These are phyloP conservation scores for Hippocampus guttulatus DNA, from an alignment of 2,113 vertebrate species.

Conservation along the genomic window DNA sequence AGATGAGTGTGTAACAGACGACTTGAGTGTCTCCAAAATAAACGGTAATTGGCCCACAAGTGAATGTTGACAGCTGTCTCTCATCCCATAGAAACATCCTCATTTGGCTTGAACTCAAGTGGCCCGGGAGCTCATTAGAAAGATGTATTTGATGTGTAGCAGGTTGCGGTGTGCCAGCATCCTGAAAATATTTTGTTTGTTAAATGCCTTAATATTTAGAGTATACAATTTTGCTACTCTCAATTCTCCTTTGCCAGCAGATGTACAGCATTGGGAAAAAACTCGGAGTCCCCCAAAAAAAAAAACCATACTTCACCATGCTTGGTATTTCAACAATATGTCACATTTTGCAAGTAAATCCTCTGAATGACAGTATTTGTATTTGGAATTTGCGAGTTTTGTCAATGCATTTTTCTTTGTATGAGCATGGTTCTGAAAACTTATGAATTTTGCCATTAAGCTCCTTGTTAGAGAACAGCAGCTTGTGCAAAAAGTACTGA, in stretches of 20 bases:
- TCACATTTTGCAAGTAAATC: background rate
- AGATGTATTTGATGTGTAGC: conserved; percentile 2
- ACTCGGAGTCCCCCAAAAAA: no score
- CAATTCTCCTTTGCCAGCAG: background rate
- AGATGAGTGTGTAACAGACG: background rate
- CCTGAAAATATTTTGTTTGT: background rate
- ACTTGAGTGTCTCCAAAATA: background rate
- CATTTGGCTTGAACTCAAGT: background rate
- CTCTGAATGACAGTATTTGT: background rate
- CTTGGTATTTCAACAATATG: background rate
- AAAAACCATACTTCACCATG: background rate
- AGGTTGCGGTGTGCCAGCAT: background rate
- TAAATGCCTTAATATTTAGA: background rate
- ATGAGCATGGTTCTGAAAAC: no score
- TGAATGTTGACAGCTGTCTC: conserved; percentile 1
- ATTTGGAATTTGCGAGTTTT: background rate
- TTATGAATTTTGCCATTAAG: no score
- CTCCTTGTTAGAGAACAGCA: no score
- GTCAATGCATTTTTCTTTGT: no score
- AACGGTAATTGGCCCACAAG: background rate
- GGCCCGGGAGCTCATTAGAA: conserved; percentile 31
- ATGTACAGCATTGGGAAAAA: background rate
- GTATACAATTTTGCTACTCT: background rate
- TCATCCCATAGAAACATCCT: conserved; percentile 1
- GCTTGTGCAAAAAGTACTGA: no score